These are phyloP conservation scores for Penelope pileata DNA, from an alignment of 2,113 vertebrate species.

Conservation along the genomic window DNA sequence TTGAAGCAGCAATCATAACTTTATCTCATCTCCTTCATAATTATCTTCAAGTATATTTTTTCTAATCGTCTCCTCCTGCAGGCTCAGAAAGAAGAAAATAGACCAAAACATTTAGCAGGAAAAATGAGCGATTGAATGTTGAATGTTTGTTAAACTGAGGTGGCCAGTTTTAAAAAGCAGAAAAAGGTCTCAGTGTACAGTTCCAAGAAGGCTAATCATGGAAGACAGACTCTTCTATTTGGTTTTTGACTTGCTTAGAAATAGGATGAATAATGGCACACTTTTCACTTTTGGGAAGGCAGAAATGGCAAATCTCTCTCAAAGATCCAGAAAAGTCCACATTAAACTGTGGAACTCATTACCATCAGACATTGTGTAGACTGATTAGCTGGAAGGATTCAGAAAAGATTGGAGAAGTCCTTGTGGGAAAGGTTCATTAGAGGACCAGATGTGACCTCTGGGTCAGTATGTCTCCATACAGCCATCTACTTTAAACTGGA, in stretches of 20 bases:
- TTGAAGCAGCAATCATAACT: not conserved
- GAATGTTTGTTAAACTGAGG: not conserved
- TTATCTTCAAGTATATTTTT: not conserved
- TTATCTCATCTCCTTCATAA: not conserved
- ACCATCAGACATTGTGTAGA: not conserved
- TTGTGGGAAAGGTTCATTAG: not conserved
- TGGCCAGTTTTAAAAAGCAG: not conserved
- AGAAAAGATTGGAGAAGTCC: not conserved
- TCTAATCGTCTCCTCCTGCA: not conserved
- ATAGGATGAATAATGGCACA: not conserved
- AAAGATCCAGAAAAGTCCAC: not conserved
- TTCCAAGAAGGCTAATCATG: not conserved
- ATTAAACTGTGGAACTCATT: not conserved
- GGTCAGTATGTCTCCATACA: not conserved
- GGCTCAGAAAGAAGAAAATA: not conserved
- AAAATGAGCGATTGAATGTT: not conserved
- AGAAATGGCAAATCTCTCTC: not conserved
- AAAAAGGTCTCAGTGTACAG: not conserved
- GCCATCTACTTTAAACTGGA: not conserved
- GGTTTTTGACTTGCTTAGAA: not conserved
- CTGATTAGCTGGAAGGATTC: not conserved
- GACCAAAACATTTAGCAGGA: not conserved
- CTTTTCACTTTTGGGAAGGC: not conserved
- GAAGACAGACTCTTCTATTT: not conserved
- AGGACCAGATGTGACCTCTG: not conserved